Base-by-base conservation (phyloP, 2,888 invertebrate species). In the Oligia fasciuncula region DNA sequence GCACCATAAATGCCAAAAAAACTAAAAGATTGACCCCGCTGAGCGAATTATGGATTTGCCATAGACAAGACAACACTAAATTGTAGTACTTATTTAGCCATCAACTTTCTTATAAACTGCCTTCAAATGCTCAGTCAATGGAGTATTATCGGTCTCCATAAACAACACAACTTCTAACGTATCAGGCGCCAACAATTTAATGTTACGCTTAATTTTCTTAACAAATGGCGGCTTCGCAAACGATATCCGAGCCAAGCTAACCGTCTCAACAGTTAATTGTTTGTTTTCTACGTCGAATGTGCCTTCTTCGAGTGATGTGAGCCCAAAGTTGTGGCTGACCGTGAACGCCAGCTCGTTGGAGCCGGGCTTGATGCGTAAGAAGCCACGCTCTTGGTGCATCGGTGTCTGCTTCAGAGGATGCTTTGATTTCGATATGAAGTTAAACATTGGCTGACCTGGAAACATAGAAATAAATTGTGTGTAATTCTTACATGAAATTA, bases 341-440 rank as follows among this genome's bases (percentile, higher is more conserved):
- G 97, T 90, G 23, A 98, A 96, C 0, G 97, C 95, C 0, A 98
- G 89, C 60, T 97, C 91, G 23, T 96, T 95, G 0, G 97, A 97
- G 17, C 95, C 97, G 0, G 97, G 97, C 67, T 97, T 97, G 69
- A 97, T 96, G 73, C 97, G 96, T 11, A 98, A 90, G 89, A 97
- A 97, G 0, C 98, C 98, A 63, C 97, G 92, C 90, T 98, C 98
- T 74, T 97, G 95, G 89, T 98, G 98, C 97, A 98, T 97, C 0
- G 97, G 97, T 4, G 92, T 95, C 51, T 96, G 95, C 57, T 95
- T 97, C 51, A 95, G 95, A 0, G 97, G 96, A 86, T 97, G 95
- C 90, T 94, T 96, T 0, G 97, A 97, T 77, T 92, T 93, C 0
- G 97, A 97, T 4, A 91, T 88, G 87, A 96, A 98, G 90, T 97